Conservation (phyloP, 2,888 invertebrate species). For the Mesodorylaimus sp. region DNA sequence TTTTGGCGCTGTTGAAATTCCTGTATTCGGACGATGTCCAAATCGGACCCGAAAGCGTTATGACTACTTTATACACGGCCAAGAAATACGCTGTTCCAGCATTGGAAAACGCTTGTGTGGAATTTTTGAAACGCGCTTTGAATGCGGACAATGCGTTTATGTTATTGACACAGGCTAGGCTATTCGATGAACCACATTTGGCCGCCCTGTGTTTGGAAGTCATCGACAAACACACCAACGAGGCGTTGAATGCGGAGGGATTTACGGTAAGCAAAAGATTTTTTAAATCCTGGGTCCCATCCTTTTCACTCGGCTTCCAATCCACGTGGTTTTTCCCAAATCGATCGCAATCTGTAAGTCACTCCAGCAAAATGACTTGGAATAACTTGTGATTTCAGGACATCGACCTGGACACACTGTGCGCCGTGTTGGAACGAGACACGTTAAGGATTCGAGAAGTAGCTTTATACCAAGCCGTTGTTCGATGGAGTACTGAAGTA, state of each 20-base stretch:
- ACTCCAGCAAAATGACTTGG: neutral
- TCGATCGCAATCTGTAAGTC: too few relatives aligned
- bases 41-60: slow-evolving; percentile 64
- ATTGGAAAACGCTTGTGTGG: slow-evolving; percentile 60
- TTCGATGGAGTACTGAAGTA: slow-evolving; percentile 31
- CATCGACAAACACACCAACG: slow-evolving; percentile 61
- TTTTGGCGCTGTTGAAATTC: slow-evolving; percentile 48
- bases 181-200: slow-evolving; percentile 62
- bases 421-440: slow-evolving; percentile 55
- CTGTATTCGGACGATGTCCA: slow-evolving; percentile 60
- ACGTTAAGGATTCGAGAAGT: slow-evolving; percentile 58
- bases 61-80: slow-evolving; percentile 65
- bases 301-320: too few relatives aligned
- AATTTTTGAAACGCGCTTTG: slow-evolving; percentile 52
- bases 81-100: slow-evolving; percentile 70
- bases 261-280: too few relatives aligned
- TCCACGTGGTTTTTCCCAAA: too few relatives aligned
- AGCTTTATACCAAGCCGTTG: slow-evolving; percentile 53
- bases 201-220: slow-evolving; percentile 60
- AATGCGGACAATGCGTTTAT: slow-evolving; percentile 65
- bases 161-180: slow-evolving; percentile 52
- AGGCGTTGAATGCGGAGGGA: slow-evolving; percentile 53
- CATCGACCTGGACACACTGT: slow-evolving; percentile 57
- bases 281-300: too few relatives aligned
- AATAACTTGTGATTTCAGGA: slow-evolving; percentile 56